These are phyloP conservation scores for Oryzias melastigma DNA, from an alignment of 2,113 vertebrate genomes.

Conservation along the genomic window DNA sequence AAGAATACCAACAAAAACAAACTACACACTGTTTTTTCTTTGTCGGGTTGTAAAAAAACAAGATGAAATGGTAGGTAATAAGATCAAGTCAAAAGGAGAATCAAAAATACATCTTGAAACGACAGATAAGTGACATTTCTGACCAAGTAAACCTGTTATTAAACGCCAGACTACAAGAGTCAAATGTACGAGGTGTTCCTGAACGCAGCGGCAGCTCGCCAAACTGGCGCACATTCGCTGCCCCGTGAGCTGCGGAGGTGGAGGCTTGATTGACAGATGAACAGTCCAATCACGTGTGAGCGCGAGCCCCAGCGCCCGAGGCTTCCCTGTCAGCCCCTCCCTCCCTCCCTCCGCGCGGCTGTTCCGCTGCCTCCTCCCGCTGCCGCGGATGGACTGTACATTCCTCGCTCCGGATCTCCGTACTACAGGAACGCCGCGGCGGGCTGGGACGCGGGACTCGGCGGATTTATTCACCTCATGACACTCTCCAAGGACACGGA, in stretches of 20 bases:
- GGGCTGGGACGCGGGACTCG: slow-evolving; percentile 11
- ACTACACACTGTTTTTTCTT: too few species aligned
- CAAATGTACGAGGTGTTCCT: neutral
- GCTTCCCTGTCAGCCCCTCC: neutral
- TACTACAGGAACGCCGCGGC: slow-evolving; percentile 19
- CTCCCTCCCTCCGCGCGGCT: neutral
- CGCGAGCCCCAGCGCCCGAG: neutral
- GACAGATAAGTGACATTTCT: too few species aligned
- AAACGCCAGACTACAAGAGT: too few species aligned
- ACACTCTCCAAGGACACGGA: slow-evolving; percentile 20
- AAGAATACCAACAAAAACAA: too few species aligned
- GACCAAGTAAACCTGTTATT: too few species aligned
- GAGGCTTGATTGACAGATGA: slow-evolving; percentile 10
- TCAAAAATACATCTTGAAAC: too few species aligned
- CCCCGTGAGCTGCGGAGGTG: slow-evolving; percentile 68
- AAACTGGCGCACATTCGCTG: slow-evolving; percentile 60
- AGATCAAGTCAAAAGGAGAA: too few species aligned
- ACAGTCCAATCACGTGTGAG: slow-evolving; percentile 26
- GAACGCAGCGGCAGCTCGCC: slow-evolving; percentile 44
- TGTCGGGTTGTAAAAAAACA: too few species aligned
- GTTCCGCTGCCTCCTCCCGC: slow-evolving; percentile 3
- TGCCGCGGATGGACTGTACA: slow-evolving; percentile 15
- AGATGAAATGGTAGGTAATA: too few species aligned
- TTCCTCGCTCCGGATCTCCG: slow-evolving; percentile 41
- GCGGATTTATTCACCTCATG: slow-evolving; percentile 34